Percentiles rank a stretch among this genome's conserved stretches.
Evolutionary conservation across 2,113 vertebrate genomes (phyloP).

Genomic region (Paradoxurus hermaphroditus): DNA sequence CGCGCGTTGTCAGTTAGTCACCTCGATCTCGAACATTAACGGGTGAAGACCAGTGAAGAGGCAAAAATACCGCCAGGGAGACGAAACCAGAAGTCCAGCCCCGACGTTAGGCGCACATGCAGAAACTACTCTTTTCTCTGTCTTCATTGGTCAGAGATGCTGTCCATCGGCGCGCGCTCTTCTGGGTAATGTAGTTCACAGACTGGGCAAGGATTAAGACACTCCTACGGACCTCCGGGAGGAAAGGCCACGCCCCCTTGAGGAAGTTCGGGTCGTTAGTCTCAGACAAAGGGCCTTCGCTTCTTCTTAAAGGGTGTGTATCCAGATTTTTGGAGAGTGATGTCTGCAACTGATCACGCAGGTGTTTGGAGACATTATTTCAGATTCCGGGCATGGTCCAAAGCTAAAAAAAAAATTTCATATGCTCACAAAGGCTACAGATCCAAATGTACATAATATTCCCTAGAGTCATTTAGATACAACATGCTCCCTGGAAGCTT

Average conservation of each 20-base stretch:
- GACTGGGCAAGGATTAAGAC: accelerated
- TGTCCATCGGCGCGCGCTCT: neutral
- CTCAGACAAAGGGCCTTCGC: neutral
- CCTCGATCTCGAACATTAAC: accelerated
- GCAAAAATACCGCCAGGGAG: neutral
- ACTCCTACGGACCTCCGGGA: neutral
- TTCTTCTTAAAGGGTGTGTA: neutral
- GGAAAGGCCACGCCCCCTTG: neutral
- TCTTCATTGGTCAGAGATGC: neutral
- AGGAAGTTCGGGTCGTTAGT: neutral
- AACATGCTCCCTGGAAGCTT: neutral
- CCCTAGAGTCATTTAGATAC: neutral
- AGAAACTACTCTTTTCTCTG: accelerated
- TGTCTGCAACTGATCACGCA: neutral
- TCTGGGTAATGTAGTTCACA: neutral
- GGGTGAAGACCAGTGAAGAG: accelerated
- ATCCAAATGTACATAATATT: neutral
- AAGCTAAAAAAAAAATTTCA: neutral
- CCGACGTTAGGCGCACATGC: accelerated
- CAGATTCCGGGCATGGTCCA: neutral
- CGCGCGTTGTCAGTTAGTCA: no score
- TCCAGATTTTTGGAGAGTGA: neutral
- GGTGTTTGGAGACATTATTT: neutral
- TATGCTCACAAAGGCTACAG: neutral
- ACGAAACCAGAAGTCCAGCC: neutral